Conservation (phyloP, 2,797 vertebrate species). For the Lepus townsendii region DNA sequence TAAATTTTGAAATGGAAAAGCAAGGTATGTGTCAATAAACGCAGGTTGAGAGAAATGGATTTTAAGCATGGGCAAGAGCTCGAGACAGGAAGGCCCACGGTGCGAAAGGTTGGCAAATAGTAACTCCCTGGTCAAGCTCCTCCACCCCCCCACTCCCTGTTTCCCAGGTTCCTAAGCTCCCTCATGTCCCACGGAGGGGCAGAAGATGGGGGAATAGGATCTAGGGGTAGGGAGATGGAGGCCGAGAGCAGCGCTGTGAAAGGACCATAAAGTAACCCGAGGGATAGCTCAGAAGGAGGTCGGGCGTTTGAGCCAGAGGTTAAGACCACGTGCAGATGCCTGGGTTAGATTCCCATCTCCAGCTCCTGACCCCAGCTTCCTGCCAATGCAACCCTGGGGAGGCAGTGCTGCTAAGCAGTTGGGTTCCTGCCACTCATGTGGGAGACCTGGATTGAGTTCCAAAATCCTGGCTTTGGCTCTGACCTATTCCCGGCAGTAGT, state of each 20-base stretch:
- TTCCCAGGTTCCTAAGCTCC: background rate
- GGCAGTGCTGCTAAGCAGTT: too few species aligned
- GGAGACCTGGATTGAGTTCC: too few species aligned
- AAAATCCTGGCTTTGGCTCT: too few species aligned
- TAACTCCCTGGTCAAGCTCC: background rate
- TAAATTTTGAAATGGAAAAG: slow-evolving; percentile 50
- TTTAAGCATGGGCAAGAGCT: background rate
- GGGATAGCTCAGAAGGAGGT: background rate
- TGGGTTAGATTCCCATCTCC: too few species aligned
- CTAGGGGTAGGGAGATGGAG: background rate
- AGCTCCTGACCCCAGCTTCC: too few species aligned
- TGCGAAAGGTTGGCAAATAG: background rate
- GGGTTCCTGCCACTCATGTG: too few species aligned
- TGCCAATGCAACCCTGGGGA: too few species aligned
- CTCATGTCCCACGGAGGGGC: background rate
- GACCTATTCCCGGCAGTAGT: too few species aligned
- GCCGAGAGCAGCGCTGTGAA: background rate
- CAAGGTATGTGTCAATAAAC: slow-evolving; percentile 11
- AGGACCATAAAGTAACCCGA: slow-evolving; percentile 18
- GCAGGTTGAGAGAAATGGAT: slow-evolving; percentile 6
- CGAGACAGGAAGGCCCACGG: background rate
- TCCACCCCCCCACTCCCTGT: background rate
- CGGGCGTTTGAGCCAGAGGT: too few species aligned
- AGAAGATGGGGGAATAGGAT: background rate
- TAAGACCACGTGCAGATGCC: background rate